Base-by-base conservation (phyloP, 2,113 vertebrate species). In the Eptesicus fuscus region DNA sequence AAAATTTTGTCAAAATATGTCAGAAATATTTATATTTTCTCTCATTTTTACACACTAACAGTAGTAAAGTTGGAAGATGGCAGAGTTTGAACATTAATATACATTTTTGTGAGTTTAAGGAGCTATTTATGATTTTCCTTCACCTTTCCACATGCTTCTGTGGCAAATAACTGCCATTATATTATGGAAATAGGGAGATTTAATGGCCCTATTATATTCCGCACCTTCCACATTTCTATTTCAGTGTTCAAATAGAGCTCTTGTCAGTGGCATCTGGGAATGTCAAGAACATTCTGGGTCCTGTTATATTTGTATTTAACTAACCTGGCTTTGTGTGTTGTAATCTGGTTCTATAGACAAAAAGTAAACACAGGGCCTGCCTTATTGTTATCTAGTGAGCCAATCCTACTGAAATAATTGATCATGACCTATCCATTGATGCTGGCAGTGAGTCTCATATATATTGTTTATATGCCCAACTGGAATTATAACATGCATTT, bases 121-220 rank as follows among this genome's bases (percentile, higher is more conserved):
- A 93, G 51, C 47, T 91, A 74, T 85, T 86, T 63, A 67, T 59
- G 71, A 94, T 78, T 80, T 80, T 84, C 28, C 35, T 32, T 87
- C 12, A 47, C 35, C 9, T 80, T 73, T 80, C 16, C 35, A 87
- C 20, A 83, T 42, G 25, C 1, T 9, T 90, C 79, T 94, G 47
- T 80, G 40, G 53, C 17, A 95, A 93, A 76, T 67, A 78, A 67
- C 69, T 92, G 28, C 25, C 59, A 87, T 87, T 80, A 18, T n/a
- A 71, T 76, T 80, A 83, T 59, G 32, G 7, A 90, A 96, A 95
- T 80, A 25, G 47, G 18, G 91, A 73, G 25, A 61, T 74, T 77
- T 90, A 87, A 76, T 84, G 63, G 35, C 16, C 23, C 89, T 88
- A 56, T 79, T 87, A 73, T 73, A 69, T 40, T 30, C 4, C 4